Evolutionary conservation across 2,888 invertebrate genomes (phyloP).

Genomic region (Pantelozetes paolii): DNA sequence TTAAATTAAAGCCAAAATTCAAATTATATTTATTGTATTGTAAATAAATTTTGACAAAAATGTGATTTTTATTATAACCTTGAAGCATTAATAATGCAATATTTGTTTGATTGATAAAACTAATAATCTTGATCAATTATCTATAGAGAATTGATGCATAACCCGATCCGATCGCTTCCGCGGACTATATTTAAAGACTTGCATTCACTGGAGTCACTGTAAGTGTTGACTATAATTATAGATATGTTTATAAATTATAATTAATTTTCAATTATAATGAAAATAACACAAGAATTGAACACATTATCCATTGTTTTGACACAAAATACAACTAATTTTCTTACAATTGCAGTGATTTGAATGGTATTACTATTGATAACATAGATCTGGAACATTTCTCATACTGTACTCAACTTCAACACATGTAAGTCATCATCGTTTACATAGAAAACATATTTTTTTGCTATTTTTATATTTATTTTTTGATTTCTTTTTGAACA

Average conservation of each 20-base stretch:
- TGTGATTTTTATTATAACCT: too few species aligned
- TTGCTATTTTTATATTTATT: too few species aligned
- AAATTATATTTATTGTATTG: too few species aligned
- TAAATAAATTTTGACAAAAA: not conserved
- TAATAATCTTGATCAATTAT: not conserved
- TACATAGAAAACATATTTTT: too few species aligned
- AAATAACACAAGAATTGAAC: too few species aligned
- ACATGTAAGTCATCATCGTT: slow-evolving; percentile 55
- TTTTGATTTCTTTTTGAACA: too few species aligned
- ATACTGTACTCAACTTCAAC: slow-evolving; percentile 56
- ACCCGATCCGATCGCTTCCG: slow-evolving; percentile 11
- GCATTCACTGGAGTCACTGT: slow-evolving; percentile 43
- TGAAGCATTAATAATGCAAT: not conserved
- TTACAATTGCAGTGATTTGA: slow-evolving; percentile 57
- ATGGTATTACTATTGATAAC: slow-evolving; percentile 58
- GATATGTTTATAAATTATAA: too few species aligned
- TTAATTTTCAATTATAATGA: too few species aligned
- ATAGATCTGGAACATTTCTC: slow-evolving; percentile 58
- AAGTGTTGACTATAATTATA: slow-evolving; percentile 3
- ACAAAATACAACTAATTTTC: too few species aligned
- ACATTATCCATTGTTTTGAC: too few species aligned
- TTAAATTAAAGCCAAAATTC: too few species aligned
- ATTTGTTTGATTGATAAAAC: not conserved
- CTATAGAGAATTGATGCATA: not conserved
- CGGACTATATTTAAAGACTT: slow-evolving; percentile 16